These are phyloP conservation scores for Meloe dianella DNA, from an alignment of 2,888 invertebrate species.

Conservation along the genomic window DNA sequence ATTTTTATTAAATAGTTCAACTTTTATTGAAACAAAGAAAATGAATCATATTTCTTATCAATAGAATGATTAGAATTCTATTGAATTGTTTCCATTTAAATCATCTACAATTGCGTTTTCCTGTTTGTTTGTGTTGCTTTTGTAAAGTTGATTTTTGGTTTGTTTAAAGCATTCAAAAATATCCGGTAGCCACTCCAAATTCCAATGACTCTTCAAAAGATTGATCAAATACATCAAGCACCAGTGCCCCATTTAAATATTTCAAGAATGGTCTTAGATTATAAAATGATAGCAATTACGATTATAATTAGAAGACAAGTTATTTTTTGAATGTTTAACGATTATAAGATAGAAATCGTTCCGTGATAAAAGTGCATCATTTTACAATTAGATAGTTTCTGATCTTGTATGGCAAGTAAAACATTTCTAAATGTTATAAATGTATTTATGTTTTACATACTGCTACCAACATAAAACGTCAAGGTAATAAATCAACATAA, in stretches of 20 bases:
- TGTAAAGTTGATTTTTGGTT: neutral
- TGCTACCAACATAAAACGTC: neutral
- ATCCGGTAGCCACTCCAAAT: neutral
- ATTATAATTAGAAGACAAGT: neutral
- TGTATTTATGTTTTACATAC: neutral
- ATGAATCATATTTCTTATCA: neutral
- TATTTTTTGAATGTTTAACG: neutral
- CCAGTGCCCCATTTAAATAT: neutral
- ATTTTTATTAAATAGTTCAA: neutral
- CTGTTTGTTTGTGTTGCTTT: neutral
- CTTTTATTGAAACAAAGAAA: neutral
- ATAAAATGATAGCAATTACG: neutral
- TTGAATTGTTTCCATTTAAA: neutral
- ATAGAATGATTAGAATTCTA: neutral
- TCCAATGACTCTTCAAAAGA: neutral
- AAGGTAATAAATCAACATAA: neutral
- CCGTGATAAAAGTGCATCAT: neutral
- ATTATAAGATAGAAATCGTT: neutral
- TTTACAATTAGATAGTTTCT: too few species aligned
- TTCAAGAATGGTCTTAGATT: neutral
- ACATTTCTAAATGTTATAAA: neutral
- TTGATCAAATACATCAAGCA: neutral
- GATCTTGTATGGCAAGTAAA: too few species aligned
- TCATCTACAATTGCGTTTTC: neutral
- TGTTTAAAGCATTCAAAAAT: too few species aligned